phyloP scores from a whole-genome alignment of 2,797 vertebrate genomes.

The Stomatorhinus walkeri region DNA sequence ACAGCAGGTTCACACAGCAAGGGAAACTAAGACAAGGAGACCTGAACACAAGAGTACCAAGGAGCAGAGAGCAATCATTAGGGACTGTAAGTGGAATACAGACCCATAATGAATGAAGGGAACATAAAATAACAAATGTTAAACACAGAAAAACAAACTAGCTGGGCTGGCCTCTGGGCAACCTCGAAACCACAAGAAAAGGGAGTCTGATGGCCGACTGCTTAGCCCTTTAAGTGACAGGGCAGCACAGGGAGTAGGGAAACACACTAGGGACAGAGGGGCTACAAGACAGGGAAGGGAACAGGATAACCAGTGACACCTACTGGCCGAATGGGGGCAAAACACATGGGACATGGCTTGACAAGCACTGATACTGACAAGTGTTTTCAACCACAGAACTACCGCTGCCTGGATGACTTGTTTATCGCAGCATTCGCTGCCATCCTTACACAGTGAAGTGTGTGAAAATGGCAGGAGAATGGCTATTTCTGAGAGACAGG shows the following conservation, averaged over 20 bases:
- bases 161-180: not conserved
- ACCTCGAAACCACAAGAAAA: not conserved
- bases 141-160: not conserved
- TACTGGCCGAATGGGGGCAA: no score
- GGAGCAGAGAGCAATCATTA: not conserved
- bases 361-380: not conserved
- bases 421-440: not conserved
- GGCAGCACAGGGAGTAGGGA: no score
- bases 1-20: no score
- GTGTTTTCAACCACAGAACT: not conserved
- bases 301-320: no score
- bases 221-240: no score
- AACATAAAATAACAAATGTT: not conserved
- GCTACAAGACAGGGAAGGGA: no score
- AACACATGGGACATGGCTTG: no score
- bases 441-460: not conserved
- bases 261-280: no score
- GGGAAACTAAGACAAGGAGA: not conserved
- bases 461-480: not conserved
- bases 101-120: not conserved
- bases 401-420: not conserved
- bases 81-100: not conserved
- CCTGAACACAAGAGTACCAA: not conserved
- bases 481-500: not conserved
- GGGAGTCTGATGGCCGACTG: no score